Conservation (phyloP, 2,113 vertebrate genomes). For the Sinocyclocheilus anshuiensis region DNA sequence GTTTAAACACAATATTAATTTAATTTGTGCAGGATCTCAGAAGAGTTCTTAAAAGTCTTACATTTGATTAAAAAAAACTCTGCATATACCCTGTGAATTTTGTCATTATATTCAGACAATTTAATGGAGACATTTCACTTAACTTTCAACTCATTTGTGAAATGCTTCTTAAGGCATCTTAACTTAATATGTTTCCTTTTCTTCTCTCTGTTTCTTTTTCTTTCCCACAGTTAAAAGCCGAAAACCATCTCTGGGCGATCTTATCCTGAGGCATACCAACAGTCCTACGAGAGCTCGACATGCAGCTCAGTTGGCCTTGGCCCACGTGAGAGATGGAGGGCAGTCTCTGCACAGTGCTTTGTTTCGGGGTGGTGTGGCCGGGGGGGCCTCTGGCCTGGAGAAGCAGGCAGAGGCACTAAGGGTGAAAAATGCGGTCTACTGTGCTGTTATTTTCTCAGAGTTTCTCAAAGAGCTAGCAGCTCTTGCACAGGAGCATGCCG, state of each 20-base stretch:
- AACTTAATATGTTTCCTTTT: background rate
- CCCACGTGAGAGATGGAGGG: slow-evolving; percentile 84
- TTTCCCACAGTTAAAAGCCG: slow-evolving; percentile 83
- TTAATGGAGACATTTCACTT: background rate
- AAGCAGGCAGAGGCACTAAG: slow-evolving; percentile 88
- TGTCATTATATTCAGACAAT: background rate
- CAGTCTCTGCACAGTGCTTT: slow-evolving; percentile 80
- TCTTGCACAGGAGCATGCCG: slow-evolving; percentile 91
- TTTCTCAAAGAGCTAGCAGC: slow-evolving; percentile 97
- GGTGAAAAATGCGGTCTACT: slow-evolving; percentile 94
- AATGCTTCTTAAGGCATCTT: background rate
- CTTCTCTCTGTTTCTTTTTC: background rate
- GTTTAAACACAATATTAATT: background rate
- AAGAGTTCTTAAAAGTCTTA: too few relatives aligned
- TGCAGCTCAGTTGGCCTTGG: slow-evolving; percentile 83
- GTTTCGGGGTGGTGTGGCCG: slow-evolving; percentile 68
- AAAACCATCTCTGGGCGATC: slow-evolving; percentile 87
- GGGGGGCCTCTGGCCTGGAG: slow-evolving; percentile 68
- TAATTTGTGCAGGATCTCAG: background rate
- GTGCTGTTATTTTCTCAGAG: slow-evolving; percentile 91
- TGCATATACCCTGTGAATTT: background rate
- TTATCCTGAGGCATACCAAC: slow-evolving; percentile 89
- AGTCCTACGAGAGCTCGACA: slow-evolving; percentile 88
- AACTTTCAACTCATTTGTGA: background rate
- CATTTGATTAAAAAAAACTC: too few relatives aligned